Evolutionary conservation across 1,140 invertebrate species (phyloP), one percentile per base, ranked within the genome.

Genomic region (Steinernema khuongi): DNA sequence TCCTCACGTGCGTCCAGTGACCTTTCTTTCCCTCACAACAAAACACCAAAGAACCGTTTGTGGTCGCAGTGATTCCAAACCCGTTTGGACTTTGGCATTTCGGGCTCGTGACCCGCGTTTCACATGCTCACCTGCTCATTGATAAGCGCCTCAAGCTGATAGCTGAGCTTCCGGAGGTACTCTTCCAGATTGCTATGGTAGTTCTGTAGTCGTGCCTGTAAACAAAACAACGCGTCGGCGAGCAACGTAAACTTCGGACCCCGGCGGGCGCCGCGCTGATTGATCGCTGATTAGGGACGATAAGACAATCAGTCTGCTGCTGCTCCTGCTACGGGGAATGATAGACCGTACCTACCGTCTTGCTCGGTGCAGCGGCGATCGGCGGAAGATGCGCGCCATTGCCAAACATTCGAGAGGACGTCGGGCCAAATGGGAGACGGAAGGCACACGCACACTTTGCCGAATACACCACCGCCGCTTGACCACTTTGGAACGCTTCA

Each of bases 81-180:
- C n/a, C n/a, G n/a, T n/a, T n/a, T n/a, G n/a, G n/a, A n/a, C n/a
- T n/a, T n/a, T n/a, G n/a, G n/a, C n/a, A n/a, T n/a, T n/a, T n/a
- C n/a, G n/a, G n/a, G n/a, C n/a, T n/a, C n/a, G n/a, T n/a, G n/a
- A n/a, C n/a, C n/a, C n/a, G n/a, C n/a, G n/a, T n/a, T n/a, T 41
- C n/a, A n/a, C 7, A 7, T 60, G 14, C 7, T 60, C 26, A 60
- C 50, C 50, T 60, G 50, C 50, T 60, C 50, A 60, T 60, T 60
- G 50, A 60, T 60, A 60, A 60, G 50, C 50, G 50, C 50, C 26
- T 60, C 50, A 60, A 60, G 50, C 50, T 60, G 50, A 60, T 60
- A 60, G 22, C 50, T 60, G 22, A 60, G 50, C 50, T 60, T 60
- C 50, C 50, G 50, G 14, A 60, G 26, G 50, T 60, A 60, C 50